Base-by-base conservation (phyloP, 2,888 invertebrate genomes). In the Periphyllus acericola region DNA sequence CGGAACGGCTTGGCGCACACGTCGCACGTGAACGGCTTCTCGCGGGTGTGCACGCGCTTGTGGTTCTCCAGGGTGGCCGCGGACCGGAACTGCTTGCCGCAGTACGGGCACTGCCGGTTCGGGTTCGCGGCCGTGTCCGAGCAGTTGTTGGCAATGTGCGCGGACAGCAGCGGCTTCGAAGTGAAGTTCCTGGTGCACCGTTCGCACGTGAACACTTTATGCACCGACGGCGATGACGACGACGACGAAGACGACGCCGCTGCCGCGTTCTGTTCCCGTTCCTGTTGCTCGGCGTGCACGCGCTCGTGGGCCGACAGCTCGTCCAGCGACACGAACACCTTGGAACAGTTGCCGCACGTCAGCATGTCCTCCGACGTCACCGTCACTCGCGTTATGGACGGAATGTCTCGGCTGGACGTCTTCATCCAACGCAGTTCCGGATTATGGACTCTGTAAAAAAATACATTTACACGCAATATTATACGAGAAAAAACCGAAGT, bases 381-480 rank as follows among this genome's bases (percentile, higher is more conserved):
- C 11, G 86, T 86, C 55, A 86, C 86, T 17, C 86, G 46, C 0
- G 86, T 86, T 52, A 86, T 86, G 4, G 86, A 86, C 11, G 86
- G 86, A 11, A 86, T 86, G 52, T 86, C 79, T 29, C 86, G 25
- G 29, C 86, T 86, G 11, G 86, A 86, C 6, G 86, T 86, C 36
- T 86, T 86, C 86, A 86, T 86, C 86, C 86, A 86, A 71, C 86
- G 86, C 17, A 86, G 86, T 72, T 86, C 86, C 14, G 86, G 86
- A 29, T 86, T 86, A 21, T 86, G 86, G 14, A 86, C 86, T 21
- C 86, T 86, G 32, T 9, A 29, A 29, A 17, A 60, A 60, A 8
- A 60, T 46, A 60, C 14, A 46, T 11, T 8, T 46, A 14, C 46
- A 46, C 60, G 6, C 21, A 60, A 60, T 25, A 1, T 1, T 6